These are phyloP conservation scores for Suillia variegata DNA, from an alignment of 2,888 invertebrate species.

Conservation along the genomic window DNA sequence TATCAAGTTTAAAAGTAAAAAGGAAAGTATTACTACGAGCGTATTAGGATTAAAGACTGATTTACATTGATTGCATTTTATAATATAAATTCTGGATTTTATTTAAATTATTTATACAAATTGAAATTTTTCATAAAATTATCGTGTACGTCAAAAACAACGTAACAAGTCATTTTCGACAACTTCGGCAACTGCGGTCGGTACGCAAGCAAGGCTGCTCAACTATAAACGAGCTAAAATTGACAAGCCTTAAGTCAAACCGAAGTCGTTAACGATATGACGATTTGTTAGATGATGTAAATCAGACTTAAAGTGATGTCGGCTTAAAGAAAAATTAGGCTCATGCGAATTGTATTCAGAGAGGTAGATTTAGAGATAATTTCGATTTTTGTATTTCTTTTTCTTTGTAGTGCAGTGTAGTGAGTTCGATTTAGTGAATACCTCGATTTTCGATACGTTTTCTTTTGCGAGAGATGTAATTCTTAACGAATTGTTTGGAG, in stretches of 20 bases:
- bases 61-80: no score
- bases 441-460: constrained; percentile 61
- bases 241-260: no score
- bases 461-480: constrained; percentile 60
- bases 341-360: no score
- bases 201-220: not conserved
- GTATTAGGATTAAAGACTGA: constrained; percentile 9
- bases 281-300: no score
- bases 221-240: not conserved
- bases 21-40: constrained; percentile 1
- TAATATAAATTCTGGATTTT: no score
- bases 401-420: not conserved
- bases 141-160: no score
- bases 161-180: no score
- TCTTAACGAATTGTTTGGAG: constrained; percentile 58
- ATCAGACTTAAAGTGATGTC: no score
- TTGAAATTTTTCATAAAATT: no score
- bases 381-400: constrained; percentile 1
- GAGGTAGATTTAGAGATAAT: not conserved
- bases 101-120: no score
- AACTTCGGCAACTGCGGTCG: not conserved
- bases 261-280: no score
- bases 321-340: no score
- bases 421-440: constrained; percentile 44
- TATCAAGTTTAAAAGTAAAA: constrained; percentile 24